These are phyloP conservation scores for Masnerella sp. DNA, from an alignment of 2,888 invertebrate genomes.

Conservation along the genomic window DNA sequence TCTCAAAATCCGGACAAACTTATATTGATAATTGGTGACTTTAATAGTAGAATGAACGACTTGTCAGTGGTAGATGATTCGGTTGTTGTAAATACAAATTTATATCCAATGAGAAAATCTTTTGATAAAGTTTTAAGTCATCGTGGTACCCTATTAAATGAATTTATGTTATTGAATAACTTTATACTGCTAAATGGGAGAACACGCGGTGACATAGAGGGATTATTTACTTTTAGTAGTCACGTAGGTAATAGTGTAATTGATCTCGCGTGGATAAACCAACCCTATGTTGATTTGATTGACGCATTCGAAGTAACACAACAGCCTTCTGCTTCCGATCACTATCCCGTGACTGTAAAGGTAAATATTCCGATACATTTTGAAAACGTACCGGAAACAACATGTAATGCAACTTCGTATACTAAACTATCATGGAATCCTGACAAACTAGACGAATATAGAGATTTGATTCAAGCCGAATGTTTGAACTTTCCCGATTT, in stretches of 20 bases:
- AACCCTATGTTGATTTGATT: background rate
- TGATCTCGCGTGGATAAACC: background rate
- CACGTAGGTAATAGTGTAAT: background rate
- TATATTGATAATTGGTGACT: slow-evolving; percentile 7
- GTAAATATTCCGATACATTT: slow-evolving; percentile 1
- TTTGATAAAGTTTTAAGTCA: background rate
- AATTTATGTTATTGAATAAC: slow-evolving; percentile 8
- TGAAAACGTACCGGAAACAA: background rate
- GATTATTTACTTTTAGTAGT: background rate
- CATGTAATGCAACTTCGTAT: background rate
- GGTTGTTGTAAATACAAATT: background rate
- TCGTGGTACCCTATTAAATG: background rate
- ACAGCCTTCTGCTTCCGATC: slow-evolving; percentile 4
- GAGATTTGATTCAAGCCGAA: background rate
- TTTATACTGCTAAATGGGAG: slow-evolving; percentile 6
- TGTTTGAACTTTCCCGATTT: slow-evolving; percentile 1
- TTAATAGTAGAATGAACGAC: background rate
- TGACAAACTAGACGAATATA: background rate
- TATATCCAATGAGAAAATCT: slow-evolving; percentile 1
- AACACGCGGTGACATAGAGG: background rate
- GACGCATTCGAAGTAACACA: background rate
- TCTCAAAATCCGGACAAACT: slow-evolving; percentile 3
- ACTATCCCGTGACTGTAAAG: slow-evolving; percentile 1
- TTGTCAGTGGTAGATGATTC: background rate
- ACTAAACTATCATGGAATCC: slow-evolving; percentile 2